These are phyloP conservation scores for Rhabditoides inermis DNA, from an alignment of 2,888 invertebrate species.

Conservation along the genomic window DNA sequence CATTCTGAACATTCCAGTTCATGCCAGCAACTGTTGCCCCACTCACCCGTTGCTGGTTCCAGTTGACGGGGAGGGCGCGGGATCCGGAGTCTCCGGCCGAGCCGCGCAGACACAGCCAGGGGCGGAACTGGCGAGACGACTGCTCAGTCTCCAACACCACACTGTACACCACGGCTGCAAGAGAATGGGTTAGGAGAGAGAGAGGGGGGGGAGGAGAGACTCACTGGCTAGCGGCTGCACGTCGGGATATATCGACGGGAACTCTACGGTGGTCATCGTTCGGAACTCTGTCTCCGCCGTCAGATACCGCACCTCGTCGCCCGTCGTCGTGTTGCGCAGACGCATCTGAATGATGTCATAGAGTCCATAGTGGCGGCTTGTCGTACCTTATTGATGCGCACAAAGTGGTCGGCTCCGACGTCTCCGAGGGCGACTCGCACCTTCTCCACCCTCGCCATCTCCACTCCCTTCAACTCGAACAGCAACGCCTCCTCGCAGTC, in stretches of 20 bases:
- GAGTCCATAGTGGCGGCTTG: neutral
- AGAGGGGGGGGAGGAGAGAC: neutral
- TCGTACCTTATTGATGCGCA: slow-evolving; percentile 11
- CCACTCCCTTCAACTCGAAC: slow-evolving; percentile 3
- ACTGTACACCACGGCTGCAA: slow-evolving; percentile 7
- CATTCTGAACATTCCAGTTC: too few species aligned
- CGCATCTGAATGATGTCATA: slow-evolving; percentile 27
- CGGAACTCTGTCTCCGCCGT: slow-evolving; percentile 16
- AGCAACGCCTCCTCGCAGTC: slow-evolving; percentile 2
- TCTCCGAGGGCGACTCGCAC: slow-evolving; percentile 10
- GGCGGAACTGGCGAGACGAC: slow-evolving; percentile 13
- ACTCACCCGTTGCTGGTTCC: too few species aligned
- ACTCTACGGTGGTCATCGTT: slow-evolving; percentile 47
- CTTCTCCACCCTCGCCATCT: slow-evolving; percentile 7
- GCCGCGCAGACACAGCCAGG: slow-evolving; percentile 18
- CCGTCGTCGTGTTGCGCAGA: slow-evolving; percentile 29
- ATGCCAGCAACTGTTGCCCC: too few species aligned
- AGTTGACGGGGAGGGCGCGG: too few species aligned
- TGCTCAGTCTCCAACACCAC: slow-evolving; percentile 7
- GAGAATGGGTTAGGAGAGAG: neutral
- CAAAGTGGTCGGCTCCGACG: neutral
- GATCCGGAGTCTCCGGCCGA: slow-evolving; percentile 15
- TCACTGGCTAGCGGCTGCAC: slow-evolving; percentile 23
- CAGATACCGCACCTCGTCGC: slow-evolving; percentile 39
- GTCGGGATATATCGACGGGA: slow-evolving; percentile 55